A percentile compares a stretch with the other conserved stretches of the same genome.
phyloP scores from a whole-genome alignment of 2,888 invertebrate genomes.

The Sisyra terminalis region DNA sequence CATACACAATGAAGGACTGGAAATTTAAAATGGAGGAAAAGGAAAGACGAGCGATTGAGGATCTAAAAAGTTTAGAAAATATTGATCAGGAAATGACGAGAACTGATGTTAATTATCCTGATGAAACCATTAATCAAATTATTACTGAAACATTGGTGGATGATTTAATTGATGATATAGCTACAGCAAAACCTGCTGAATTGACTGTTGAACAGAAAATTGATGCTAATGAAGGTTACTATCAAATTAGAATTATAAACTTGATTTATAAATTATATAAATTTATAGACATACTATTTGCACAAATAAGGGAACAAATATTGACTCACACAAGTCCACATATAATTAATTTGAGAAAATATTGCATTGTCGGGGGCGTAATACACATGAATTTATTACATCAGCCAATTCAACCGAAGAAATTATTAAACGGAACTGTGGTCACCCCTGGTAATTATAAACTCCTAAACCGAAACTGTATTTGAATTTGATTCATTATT shows the following conservation, averaged over 20 bases:
- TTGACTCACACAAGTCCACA: slow-evolving; percentile 28
- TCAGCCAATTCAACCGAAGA: slow-evolving; percentile 63
- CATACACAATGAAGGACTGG: slow-evolving; percentile 19
- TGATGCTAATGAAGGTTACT: slow-evolving; percentile 5
- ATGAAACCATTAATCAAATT: slow-evolving; percentile 3
- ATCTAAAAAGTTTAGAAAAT: slow-evolving; percentile 1
- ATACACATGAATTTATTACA: slow-evolving; percentile 53
- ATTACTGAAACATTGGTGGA: slow-evolving; percentile 3
- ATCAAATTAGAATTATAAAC: not conserved
- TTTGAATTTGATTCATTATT: not conserved
- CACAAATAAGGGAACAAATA: slow-evolving; percentile 26
- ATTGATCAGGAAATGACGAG: slow-evolving; percentile 1
- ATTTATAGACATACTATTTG: slow-evolving; percentile 30
- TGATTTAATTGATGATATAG: slow-evolving; percentile 1
- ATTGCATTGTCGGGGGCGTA: slow-evolving; percentile 59
- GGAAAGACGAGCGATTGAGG: not conserved
- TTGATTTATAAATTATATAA: slow-evolving; percentile 3
- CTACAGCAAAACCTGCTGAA: not conserved
- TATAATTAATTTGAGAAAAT: slow-evolving; percentile 60
- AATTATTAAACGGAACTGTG: slow-evolving; percentile 29
- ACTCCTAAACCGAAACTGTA: not conserved
- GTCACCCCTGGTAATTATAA: slow-evolving; percentile 37
- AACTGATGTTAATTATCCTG: not conserved
- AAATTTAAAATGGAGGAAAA: slow-evolving; percentile 17
- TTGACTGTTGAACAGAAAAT: slow-evolving; percentile 2